Evolutionary conservation across 2,113 vertebrate genomes (phyloP), one percentile per base, ranked within the genome.

Genomic region (Percopsis transmontana): DNA sequence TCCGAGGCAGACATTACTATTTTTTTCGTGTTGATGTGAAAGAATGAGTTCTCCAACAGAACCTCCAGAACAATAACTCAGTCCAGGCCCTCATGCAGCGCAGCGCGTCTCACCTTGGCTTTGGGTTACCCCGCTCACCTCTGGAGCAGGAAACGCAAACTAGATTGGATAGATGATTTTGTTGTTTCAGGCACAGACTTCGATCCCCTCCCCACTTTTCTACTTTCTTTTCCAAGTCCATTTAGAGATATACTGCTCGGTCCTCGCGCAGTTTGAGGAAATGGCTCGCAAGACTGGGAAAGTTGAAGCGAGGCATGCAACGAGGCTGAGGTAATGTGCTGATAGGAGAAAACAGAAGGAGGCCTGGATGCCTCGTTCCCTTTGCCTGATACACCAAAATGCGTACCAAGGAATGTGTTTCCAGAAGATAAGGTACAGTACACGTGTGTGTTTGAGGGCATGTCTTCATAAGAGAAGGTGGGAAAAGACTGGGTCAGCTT

Each of bases 171-270:
- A 61, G 70, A 81, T 63, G 41, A 44, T 75, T 77, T 70, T 89
- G 86, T 88, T 89, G 85, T 74, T 63, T 66, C 55, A 79, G 84
- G 84, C 82, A 66, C 58, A 58, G 59, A 56, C 80, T 88, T 79
- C 80, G 62, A 39, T 81, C 77, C 69, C 40, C 48, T 59, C 74
- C 58, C 80, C 66, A 54, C 67, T 74, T 53, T 82, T 74, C 70
- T 67, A 5, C 70, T 57, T 70, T 47, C 61, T 68, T 74, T 79
- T 70, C 52, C 53, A 74, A 69, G 75, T 75, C 58, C 63, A 68
- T 42, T 68, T 56, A 76, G 72, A 75, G 70, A 68, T 78, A 72
- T 50, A 79, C 62, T 62, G 61, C 59, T 80, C 69, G 38, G 55
- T 67, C 38, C 68, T 70, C 40, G 58, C 65, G 66, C 56, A 66